Base-by-base conservation (phyloP, 2,113 vertebrate genomes). In the Prolemur simus region DNA sequence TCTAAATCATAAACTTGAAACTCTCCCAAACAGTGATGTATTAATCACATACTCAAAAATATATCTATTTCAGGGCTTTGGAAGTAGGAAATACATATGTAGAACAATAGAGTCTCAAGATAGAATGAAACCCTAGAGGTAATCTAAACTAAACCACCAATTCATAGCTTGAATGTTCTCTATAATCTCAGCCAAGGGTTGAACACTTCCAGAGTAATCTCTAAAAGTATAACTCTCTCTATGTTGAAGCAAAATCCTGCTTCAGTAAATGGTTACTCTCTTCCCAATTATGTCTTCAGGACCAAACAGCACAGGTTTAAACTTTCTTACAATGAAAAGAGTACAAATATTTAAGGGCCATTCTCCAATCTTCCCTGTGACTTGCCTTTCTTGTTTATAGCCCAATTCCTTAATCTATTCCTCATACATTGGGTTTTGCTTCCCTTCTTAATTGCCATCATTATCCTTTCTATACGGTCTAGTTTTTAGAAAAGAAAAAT, bases 1-100 rank as follows among this genome's bases (percentile, higher is more conserved):
- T 94, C 32, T 95, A 88, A 92, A 93, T 94, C 49, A 77, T 68
- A 77, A 96, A 81, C 20, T 39, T 77, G 25, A 80, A 96, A 87
- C 34, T 47, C 39, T 73, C 17, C 17, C 5, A 77, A 94, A 91
- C 2, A 95, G 13, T 82, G 90, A 93, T 88, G 77, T 80, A 84
- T 77, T 85, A 21, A 85, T 78, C 18, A 95, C 7, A 32, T 66
- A n/a, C 6, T 76, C 23, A 32, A 27, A 63, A 83, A 86, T 47
- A 32, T 39, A 71, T 21, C 11, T 80, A 78, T 68, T 83, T 78
- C 42, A 80, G 54, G 71, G 6, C 5, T 84, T 92, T 94, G 39
- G 27, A 91, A 71, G 5, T 85, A 42, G 29, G 37, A 68, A 85
- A 64, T 76, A 78, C 37, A 42, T 92, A n/a, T 66, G 14, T 76